phyloP scores from a whole-genome alignment of 2,113 vertebrate genomes.

The Origma solitaria region DNA sequence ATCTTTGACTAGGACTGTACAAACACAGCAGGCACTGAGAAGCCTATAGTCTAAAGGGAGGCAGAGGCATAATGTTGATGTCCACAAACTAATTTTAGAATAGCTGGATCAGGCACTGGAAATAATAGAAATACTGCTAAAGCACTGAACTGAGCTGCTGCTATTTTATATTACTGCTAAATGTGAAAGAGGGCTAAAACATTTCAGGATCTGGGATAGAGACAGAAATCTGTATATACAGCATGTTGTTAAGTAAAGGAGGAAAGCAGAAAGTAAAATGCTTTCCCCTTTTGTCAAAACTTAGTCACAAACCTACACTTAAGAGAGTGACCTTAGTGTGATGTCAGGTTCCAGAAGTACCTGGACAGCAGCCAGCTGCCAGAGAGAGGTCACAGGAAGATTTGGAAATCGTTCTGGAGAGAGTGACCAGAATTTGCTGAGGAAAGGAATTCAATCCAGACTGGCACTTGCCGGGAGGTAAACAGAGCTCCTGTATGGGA shows the following conservation, averaged over 20 bases:
- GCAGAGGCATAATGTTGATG: not conserved
- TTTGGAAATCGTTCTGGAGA: not conserved
- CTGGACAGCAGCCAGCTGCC: not conserved
- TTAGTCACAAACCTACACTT: not conserved
- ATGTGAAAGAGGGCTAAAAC: not conserved
- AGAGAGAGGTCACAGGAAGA: not conserved
- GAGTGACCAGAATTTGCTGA: not conserved
- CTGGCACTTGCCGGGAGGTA: not conserved
- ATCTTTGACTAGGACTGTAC: not conserved
- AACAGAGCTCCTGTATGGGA: not conserved
- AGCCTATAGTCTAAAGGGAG: not conserved
- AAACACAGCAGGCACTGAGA: not conserved
- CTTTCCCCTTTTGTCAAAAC: not conserved
- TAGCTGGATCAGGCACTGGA: not conserved
- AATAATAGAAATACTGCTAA: not conserved
- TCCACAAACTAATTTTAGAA: not conserved
- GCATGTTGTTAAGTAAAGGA: not conserved
- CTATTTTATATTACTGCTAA: slow-evolving; percentile 27
- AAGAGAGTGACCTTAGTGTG: not conserved
- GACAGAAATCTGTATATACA: not conserved
- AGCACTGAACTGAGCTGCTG: not conserved
- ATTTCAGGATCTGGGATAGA: not conserved
- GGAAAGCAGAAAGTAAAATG: not conserved
- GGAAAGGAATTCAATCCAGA: not conserved
- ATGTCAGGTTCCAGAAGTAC: not conserved